Evolutionary conservation across 2,888 invertebrate genomes (phyloP).

Genomic region (Allophyes oxyacanthae): DNA sequence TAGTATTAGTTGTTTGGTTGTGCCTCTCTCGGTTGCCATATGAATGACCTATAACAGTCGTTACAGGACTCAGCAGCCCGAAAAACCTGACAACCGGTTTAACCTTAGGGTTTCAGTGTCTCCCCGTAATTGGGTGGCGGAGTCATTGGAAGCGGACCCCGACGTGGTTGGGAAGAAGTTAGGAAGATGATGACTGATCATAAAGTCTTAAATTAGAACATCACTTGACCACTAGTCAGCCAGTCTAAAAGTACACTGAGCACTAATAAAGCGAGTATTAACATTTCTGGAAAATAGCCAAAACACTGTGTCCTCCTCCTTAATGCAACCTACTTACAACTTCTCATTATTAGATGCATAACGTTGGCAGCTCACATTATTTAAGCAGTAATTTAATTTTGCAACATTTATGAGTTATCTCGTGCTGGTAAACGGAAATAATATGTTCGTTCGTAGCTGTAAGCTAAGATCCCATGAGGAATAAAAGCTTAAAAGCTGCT

Average conservation of each 20-base stretch:
- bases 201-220: neutral
- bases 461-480: slow-evolving; percentile 5
- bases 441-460: slow-evolving; percentile 17
- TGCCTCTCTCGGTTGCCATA: too few relatives aligned
- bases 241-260: slow-evolving; percentile 5
- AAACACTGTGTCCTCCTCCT: slow-evolving; percentile 34
- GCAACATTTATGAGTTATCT: slow-evolving; percentile 24
- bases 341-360: slow-evolving; percentile 36
- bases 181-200: too few relatives aligned
- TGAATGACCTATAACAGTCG: too few relatives aligned
- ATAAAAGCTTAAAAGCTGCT: too few relatives aligned
- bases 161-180: too few relatives aligned
- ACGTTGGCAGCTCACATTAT: slow-evolving; percentile 23
- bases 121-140: too few relatives aligned
- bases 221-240: slow-evolving; percentile 10
- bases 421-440: slow-evolving; percentile 22
- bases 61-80: too few relatives aligned
- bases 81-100: too few relatives aligned
- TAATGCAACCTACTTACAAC: slow-evolving; percentile 45
- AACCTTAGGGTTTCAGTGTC: too few relatives aligned
- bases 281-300: slow-evolving; percentile 48
- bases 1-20: too few relatives aligned
- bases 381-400: slow-evolving; percentile 43
- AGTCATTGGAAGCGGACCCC: too few relatives aligned
- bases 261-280: slow-evolving; percentile 23